Conservation (phyloP, 2,797 vertebrate genomes). For the Podargus strigoides region DNA sequence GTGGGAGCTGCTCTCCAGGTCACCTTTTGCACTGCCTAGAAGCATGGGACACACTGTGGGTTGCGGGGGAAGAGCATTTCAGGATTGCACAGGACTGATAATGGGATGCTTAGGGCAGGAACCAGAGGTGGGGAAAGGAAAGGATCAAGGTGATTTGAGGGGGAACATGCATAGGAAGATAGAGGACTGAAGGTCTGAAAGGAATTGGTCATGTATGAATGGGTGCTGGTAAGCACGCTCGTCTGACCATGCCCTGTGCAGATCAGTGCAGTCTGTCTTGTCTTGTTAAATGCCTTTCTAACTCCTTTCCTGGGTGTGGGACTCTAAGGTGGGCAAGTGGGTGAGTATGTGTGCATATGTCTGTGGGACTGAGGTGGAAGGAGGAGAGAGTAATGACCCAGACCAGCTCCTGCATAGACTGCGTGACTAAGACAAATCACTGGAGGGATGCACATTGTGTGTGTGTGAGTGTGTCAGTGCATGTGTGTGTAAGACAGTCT, state of each 20-base stretch:
- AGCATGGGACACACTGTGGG: background rate
- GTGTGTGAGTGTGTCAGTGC: background rate
- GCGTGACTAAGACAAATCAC: background rate
- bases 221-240: background rate
- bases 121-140: background rate
- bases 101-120: background rate
- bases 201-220: background rate
- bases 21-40: background rate
- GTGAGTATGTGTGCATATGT: rapidly evolving
- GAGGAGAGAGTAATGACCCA: background rate
- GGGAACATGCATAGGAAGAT: background rate
- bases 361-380: background rate
- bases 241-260: background rate
- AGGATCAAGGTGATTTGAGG: background rate
- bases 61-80: background rate
- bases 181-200: background rate
- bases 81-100: background rate
- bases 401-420: background rate
- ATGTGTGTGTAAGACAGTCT: background rate
- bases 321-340: background rate
- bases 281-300: background rate
- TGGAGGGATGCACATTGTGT: background rate
- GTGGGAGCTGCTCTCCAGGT: background rate
- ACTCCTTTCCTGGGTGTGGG: background rate
- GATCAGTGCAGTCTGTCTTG: background rate